phyloP scores from a whole-genome alignment of 1,140 invertebrate genomes.

The Calycopis cecrops region DNA sequence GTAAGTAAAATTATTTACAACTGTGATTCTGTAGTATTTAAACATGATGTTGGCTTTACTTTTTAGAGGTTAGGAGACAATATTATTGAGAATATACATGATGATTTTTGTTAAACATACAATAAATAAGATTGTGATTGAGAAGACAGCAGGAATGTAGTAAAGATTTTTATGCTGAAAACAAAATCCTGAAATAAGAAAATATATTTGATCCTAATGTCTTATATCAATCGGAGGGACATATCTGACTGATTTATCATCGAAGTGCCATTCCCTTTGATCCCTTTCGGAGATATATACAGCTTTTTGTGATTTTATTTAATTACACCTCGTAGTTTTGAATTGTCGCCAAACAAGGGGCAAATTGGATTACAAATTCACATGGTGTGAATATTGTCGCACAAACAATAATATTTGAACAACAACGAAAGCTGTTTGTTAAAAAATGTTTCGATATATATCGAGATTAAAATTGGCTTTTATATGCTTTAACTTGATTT shows the following conservation, averaged over 20 bases:
- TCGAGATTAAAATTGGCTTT: constrained; percentile 11
- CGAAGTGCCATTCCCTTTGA: constrained; percentile 19
- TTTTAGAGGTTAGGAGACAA: no score
- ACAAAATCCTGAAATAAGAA: constrained; percentile 2
- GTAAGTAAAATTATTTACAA: no score
- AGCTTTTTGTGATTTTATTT: constrained; percentile 20
- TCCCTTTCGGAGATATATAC: constrained; percentile 17
- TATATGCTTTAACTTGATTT: constrained; percentile 3
- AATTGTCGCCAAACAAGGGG: constrained; percentile 16
- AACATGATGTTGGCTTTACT: no score
- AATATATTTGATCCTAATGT: constrained; percentile 10
- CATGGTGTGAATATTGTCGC: constrained; percentile 25
- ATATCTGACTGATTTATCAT: constrained; percentile 10
- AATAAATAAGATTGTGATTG: not conserved
- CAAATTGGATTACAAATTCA: constrained; percentile 18
- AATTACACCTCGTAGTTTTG: constrained; percentile 22
- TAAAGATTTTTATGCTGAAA: not conserved
- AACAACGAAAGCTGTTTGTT: constrained; percentile 7
- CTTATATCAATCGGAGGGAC: constrained; percentile 8
- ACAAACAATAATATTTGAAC: constrained; percentile 24
- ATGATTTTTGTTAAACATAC: not conserved
- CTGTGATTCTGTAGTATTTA: no score
- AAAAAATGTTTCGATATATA: constrained; percentile 11
- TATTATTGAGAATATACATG: no score
- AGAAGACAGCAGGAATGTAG: not conserved